phyloP scores from a whole-genome alignment of 2,113 vertebrate species.

The Triplophysa rosa region DNA sequence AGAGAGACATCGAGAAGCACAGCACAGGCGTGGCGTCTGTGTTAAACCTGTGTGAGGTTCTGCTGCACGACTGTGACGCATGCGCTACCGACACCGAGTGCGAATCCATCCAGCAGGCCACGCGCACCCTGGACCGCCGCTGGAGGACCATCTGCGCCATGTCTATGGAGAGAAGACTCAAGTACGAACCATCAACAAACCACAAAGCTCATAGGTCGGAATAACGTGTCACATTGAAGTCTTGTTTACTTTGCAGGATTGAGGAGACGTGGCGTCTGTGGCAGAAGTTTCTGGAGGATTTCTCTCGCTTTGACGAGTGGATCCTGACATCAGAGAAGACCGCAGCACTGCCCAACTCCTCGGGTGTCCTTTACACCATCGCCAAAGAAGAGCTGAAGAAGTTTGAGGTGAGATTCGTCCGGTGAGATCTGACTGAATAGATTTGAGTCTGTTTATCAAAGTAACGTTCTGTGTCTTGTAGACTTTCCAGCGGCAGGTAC shows the following conservation, averaged over 20 bases:
- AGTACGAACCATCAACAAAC: conserved; percentile 69
- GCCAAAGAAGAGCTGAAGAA: conserved; percentile 98
- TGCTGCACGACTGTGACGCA: conserved; percentile 96
- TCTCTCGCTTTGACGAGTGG: conserved; percentile 90
- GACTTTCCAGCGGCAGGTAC: conserved; percentile 94
- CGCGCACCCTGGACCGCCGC: conserved; percentile 89
- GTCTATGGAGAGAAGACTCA: conserved; percentile 94
- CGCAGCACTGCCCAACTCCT: conserved; percentile 91
- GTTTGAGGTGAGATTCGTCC: conserved; percentile 83
- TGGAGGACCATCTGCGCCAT: conserved; percentile 97
- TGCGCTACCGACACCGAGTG: conserved; percentile 93
- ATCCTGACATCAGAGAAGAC: conserved; percentile 84
- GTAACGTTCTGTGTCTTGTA: conserved; percentile 54
- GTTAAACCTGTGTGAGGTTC: conserved; percentile 94
- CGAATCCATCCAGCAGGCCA: conserved; percentile 96
- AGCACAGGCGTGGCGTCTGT: conserved; percentile 95
- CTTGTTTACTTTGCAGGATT: conserved; percentile 76
- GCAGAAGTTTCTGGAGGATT: conserved; percentile 97
- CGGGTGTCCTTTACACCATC: conserved; percentile 90
- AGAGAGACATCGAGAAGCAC: conserved; percentile 97
- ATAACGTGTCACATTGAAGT: not conserved
- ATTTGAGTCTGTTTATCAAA: not conserved
- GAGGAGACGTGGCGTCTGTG: conserved; percentile 96
- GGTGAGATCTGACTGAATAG: not conserved
- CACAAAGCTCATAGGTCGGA: not conserved